Base-by-base conservation (phyloP, 2,888 invertebrate genomes). In the Acanthacorydalis orientalis region DNA sequence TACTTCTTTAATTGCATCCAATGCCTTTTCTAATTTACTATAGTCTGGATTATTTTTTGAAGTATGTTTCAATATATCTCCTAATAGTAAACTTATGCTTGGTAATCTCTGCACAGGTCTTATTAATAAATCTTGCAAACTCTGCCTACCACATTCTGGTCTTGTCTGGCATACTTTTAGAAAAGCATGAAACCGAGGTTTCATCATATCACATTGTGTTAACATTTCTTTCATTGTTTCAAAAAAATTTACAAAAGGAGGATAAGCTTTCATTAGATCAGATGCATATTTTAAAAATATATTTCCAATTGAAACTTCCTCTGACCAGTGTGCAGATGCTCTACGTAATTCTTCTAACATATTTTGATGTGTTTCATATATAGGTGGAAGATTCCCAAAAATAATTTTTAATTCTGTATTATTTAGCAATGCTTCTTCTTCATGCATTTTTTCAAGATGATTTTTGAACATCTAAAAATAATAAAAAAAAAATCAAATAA, bases 151-250 rank as follows among this genome's bases (percentile, higher is more conserved):
- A 68, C 96, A 97, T 65, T 97, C 96, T 7, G 93, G 90, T 64
- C 84, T 85, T 37, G 87, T 84, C 69, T 90, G 87, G 64, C 89
- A 84, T 59, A 93, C 91, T 74, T 95, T 96, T 54, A 97, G 77
- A 72, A 97, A 97, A 60, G 96, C 96, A 72, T 96, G 93, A 74
- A 98, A 98, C 64, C 93, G 77, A 38, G 93, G 92, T 69, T 93
- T 92, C 60, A 80, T 83, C 63, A 79, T 79, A 72, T 93, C 93
- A 72, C 93, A 95, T 61, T 83, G 79, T 58, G 79, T 74, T 61
- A 98, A 76, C 72, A 88, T 87, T 61, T 92, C 90, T 68, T 93
- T 93, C 68, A 92, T 91, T 65, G 90, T 88, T 67, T 97, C 96
- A 67, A 95, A 96, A 70, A 89, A 96, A 70, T 98, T 98, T 48